Evolutionary conservation across 2,888 invertebrate genomes (phyloP), one percentile per base, ranked within the genome.

Genomic region (Cheilosia vulpina): DNA sequence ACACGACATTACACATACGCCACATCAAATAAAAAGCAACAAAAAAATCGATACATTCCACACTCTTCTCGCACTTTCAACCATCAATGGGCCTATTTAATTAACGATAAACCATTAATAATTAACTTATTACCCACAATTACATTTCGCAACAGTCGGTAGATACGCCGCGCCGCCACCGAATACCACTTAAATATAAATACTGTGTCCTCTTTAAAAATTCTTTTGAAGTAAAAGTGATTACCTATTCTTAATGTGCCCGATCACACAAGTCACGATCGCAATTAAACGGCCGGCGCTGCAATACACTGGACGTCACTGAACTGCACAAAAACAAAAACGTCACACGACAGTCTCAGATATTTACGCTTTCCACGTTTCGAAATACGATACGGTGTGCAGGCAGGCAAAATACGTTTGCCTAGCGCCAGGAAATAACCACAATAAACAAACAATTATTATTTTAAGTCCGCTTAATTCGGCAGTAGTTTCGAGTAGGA

Each of bases 51-150:
- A 73, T 80, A 38, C 53, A 73, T 47, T 15, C 47, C 80, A 50
- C 53, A 60, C 58, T 19, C 24, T 4, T 27, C 24, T 9, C 21
- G 31, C 11, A 9, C 17, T 34, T n/a, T 15, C 65, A 66, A 27
- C 9, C 50, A 11, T 24, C 58, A 58, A 71, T 45, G 52, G 43
- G 47, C 47, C 68, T 45, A 60, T 68, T 80, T 66, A 73, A 80
- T 80, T 73, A 80, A 66, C 41, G 45, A 41, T 73, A 60, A 80
- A 41, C 73, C 62, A 66, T 80, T 73, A 80, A 73, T 80, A 66
- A 80, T 80, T 80, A 68, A 68, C 80, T 80, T 66, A 73, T 80
- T 80, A 80, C 73, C 73, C 62, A 55, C 73, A 60, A 72, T 72
- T 60, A 80, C 24, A 47, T 19, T 45, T 66, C 41, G 24, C 13